A percentile compares a stretch with the other conserved stretches of the same genome.
Evolutionary conservation across 2,888 invertebrate genomes (phyloP).

Genomic region (Rapana venosa): DNA sequence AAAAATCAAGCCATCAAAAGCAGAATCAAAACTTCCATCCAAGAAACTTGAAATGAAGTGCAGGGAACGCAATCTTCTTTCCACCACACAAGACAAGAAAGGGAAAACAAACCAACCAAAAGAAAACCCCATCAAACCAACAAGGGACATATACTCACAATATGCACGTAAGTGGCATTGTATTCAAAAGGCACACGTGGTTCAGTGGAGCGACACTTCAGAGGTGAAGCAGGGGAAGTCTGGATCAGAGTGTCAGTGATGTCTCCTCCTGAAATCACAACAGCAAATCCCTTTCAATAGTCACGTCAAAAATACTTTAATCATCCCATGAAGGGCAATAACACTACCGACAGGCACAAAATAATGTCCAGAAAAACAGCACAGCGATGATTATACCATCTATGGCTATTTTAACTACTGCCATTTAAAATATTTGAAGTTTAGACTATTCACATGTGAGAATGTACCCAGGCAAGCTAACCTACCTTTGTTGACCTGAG

Average conservation of each 20-base stretch:
- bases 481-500: constrained; percentile 14
- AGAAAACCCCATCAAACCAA: not conserved
- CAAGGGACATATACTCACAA: not conserved
- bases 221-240: constrained; percentile 45
- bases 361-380: too few relatives aligned
- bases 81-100: not conserved
- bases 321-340: too few relatives aligned
- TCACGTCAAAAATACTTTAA: too few relatives aligned
- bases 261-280: constrained; percentile 48
- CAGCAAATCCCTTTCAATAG: not conserved
- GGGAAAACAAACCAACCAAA: not conserved
- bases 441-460: too few relatives aligned
- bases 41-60: too few relatives aligned
- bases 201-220: constrained; percentile 51
- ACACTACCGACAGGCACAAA: too few relatives aligned
- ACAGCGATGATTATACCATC: too few relatives aligned
- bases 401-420: too few relatives aligned
- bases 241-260: constrained; percentile 51
- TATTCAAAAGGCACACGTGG: constrained; percentile 52
- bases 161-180: constrained; percentile 51
- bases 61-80: not conserved
- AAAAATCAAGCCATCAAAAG: not conserved
- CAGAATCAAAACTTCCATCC: too few relatives aligned
- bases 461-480: not conserved
- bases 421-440: too few relatives aligned